Evolutionary conservation across 92 coral and sea anemone species (phyloP), one percentile per base, ranked within the genome.

Genomic region (Phenganax subtilis): DNA sequence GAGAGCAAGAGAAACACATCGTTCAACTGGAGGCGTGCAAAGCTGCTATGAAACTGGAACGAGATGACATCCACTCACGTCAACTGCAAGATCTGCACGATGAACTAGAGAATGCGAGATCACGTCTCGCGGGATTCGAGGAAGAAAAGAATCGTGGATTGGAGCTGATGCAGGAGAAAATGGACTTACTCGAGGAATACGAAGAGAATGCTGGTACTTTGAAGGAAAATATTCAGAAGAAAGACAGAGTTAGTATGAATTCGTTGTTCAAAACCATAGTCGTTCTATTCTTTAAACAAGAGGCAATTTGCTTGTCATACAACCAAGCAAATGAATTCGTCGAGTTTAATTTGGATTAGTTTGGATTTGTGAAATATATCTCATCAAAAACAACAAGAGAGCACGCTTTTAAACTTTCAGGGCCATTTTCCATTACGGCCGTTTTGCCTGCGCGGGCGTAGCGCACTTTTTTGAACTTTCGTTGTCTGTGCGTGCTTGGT

Each of bases 91-190:
- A 78, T 37, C 59, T 78, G 20, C 81, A 69, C 30, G 54, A 2
- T 69, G 54, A 57, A 29, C 68, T 76, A 28, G 81, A 76, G 70
- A 55, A n/a, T 4, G 55, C 67, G 6, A 61, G 58, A 15, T 61
- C 72, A 52, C 57, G 82, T 64, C 60, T 78, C 31, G 82, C 9
- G 14, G 57, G 8, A 47, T 78, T 78, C 30, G 82, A 78, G 60
- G 67, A 78, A 9, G 72, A 78, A 59, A 78, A 59, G 53, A 53
- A 15, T 15, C 57, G 72, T 47, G 82, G 60, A 61, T 12, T 31
- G 60, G 12, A 78, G 51, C 7, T 61, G 2, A 16, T 78, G 72
- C 57, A 64, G 59, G 72, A 61, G 16, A 78, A 78, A 59, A 78
- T 11, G 12, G 56, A 52, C 15, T 51, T 44, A 29, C n/a, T 63